Evolutionary conservation across 2,797 vertebrate genomes (phyloP), one percentile per base, ranked within the genome.

Genomic region (Propithecus perrieri): DNA sequence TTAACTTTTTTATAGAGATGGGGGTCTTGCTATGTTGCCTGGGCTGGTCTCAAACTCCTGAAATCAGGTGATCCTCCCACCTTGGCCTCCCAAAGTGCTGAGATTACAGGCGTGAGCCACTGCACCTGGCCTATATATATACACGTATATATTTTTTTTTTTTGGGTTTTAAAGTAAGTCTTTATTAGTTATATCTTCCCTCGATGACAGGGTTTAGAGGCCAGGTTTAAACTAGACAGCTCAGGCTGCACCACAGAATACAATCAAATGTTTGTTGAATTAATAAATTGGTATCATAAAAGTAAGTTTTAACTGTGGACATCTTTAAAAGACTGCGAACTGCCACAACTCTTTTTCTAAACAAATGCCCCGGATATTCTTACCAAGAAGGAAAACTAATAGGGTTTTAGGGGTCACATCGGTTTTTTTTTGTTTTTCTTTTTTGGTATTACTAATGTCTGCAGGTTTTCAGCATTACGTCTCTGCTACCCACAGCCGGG

Each of bases 361-460:
- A 94, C 97, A 97, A 55, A 91, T 97, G 95, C 93, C 91, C 46
- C 20, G 4, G 65, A 63, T 72, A 88, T 30, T n/a, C 48, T 78
- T 78, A 91, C 26, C 43, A 71, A 79, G 35, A 63, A 5, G 26
- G 55, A 71, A 93, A 92, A 95, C 92, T 28, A 95, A 46, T 18
- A 24, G 85, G 81, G 33, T 86, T 72, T 83, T 74, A 86, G 17
- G 85, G 74, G 85, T 91, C 55, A 61, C 87, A 88, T 28, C 46
- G 22, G 4, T 41, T 41, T 41, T 41, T 41, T 41, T 87, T 61
- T 38, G 38, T 38, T 38, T 94, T 67, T 74, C 33, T 33, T 9
- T 78, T n/a, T 17, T 33, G 75, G 30, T 53, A 89, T 85, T 92
- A 75, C 83, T 80, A 94, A 84, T 7, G 67, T 46, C 83, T 75